A percentile compares a stretch with the other conserved stretches of the same genome.
Evolutionary conservation across 1,140 invertebrate genomes (phyloP).

Genomic region (Drosophila carrolli): DNA sequence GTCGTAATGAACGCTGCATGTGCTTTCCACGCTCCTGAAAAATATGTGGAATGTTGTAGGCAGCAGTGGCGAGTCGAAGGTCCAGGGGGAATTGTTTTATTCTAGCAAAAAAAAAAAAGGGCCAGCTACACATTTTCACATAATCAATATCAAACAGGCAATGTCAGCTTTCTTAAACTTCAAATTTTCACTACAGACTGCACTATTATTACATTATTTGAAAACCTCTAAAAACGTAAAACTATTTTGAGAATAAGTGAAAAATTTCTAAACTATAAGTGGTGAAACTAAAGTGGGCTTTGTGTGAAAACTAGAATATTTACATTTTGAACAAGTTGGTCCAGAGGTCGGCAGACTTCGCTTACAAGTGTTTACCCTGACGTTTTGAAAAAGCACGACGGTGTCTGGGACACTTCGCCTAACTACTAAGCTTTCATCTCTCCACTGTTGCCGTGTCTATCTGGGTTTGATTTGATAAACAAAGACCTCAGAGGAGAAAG

Average conservation of each 20-base stretch:
- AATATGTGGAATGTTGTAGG: conserved; percentile 34
- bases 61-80: conserved; percentile 15
- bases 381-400: conserved; percentile 12
- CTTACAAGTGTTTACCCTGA: conserved; percentile 17
- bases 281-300: not conserved
- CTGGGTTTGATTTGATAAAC: conserved; percentile 24
- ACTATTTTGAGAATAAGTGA: not conserved
- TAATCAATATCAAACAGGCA: conserved; percentile 9
- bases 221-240: not conserved
- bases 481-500: conserved; percentile 16
- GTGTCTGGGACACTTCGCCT: conserved; percentile 25
- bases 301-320: conserved; percentile 3
- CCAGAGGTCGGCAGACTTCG: conserved; percentile 10
- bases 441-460: conserved; percentile 24
- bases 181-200: not conserved
- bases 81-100: conserved; percentile 16
- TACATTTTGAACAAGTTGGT: conserved; percentile 11
- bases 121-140: not conserved
- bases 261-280: not conserved
- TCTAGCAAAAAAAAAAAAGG: not conserved
- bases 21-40: conserved; percentile 32
- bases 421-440: conserved; percentile 9
- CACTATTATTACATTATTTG: not conserved
- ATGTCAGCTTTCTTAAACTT: not conserved
- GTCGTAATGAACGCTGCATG: conserved; percentile 49